phyloP scores from a whole-genome alignment of 2,888 invertebrate genomes.

The Polia nebulosa region DNA sequence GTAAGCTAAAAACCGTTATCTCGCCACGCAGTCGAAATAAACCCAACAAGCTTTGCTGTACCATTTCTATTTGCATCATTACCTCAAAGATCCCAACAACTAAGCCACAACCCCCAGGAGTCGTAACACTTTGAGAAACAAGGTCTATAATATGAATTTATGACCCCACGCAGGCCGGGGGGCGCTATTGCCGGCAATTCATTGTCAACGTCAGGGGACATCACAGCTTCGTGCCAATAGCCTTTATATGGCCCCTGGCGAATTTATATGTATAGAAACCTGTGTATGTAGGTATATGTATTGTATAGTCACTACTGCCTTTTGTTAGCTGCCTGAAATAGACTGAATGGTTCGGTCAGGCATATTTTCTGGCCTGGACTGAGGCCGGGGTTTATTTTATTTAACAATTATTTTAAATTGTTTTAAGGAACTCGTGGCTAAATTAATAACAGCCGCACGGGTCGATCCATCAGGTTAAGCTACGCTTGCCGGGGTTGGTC shows the following conservation, averaged over 20 bases:
- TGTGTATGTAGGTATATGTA: background rate
- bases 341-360: background rate
- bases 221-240: constrained; percentile 52
- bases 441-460: no score
- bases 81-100: constrained; percentile 4
- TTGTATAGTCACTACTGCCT: background rate
- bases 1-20: background rate
- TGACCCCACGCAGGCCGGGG: constrained; percentile 25
- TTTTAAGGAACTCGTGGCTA: no score
- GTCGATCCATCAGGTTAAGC: no score
- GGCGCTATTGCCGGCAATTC: constrained; percentile 48
- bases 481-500: no score
- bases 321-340: constrained; percentile 5
- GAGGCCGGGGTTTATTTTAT: no score
- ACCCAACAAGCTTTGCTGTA: background rate
- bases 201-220: constrained; percentile 46
- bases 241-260: constrained; percentile 26
- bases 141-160: constrained; percentile 50
- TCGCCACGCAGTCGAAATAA: background rate
- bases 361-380: background rate
- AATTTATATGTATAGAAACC: background rate
- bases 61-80: constrained; percentile 15
- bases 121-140: constrained; percentile 50
- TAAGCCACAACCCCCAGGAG: constrained; percentile 1
- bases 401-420: no score